Evolutionary conservation across 2,888 invertebrate genomes (phyloP).

Genomic region (Drosophila longiperda): DNA sequence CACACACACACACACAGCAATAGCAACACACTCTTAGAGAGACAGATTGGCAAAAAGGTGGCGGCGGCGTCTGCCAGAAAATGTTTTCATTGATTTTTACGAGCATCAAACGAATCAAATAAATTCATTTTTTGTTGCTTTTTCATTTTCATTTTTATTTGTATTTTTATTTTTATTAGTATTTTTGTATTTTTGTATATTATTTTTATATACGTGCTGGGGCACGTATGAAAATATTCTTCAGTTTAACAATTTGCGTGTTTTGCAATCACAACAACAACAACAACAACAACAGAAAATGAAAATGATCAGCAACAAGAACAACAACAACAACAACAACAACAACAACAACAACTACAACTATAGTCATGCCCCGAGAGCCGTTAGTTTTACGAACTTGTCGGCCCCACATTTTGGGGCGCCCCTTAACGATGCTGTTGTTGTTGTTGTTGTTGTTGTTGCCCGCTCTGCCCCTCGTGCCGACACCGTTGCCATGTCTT

Average conservation of each 20-base stretch:
- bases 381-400: slow-evolving; percentile 64
- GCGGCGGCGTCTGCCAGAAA: slow-evolving; percentile 59
- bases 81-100: slow-evolving; percentile 80
- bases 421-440: slow-evolving; percentile 59
- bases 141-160: slow-evolving; percentile 15
- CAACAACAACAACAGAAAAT: slow-evolving; percentile 22
- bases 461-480: neutral
- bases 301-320: neutral
- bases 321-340: no score
- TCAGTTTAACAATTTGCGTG: slow-evolving; percentile 35
- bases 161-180: slow-evolving; percentile 10
- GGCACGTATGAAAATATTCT: slow-evolving; percentile 16
- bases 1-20: neutral
- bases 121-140: slow-evolving; percentile 57
- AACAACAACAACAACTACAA: slow-evolving; percentile 25
- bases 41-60: slow-evolving; percentile 56
- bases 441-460: slow-evolving; percentile 5
- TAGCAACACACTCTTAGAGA: slow-evolving; percentile 3
- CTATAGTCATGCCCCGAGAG: slow-evolving; percentile 11
- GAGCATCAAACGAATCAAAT: slow-evolving; percentile 75
- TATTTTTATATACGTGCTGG: slow-evolving; percentile 34
- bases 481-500: neutral
- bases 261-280: slow-evolving; percentile 44
- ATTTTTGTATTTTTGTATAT: slow-evolving; percentile 12
- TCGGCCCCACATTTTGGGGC: slow-evolving; percentile 31